These are phyloP conservation scores for Grammomys dolichurus DNA, from an alignment of 2,113 vertebrate species.

Conservation along the genomic window DNA sequence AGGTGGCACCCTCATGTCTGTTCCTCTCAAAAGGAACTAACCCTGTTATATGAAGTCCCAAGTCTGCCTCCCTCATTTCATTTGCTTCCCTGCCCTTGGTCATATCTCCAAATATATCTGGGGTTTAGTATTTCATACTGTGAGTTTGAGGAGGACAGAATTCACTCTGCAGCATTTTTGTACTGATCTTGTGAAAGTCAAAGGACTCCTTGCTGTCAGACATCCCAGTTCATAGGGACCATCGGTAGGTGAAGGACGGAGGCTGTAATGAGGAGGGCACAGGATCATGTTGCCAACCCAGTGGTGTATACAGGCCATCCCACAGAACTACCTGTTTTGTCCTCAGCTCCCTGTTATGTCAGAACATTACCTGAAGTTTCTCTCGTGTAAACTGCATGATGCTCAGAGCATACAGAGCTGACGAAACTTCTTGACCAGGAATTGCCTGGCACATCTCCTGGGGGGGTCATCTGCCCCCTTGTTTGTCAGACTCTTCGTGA, in stretches of 20 bases:
- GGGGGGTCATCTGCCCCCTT: background rate
- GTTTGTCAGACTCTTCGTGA: background rate
- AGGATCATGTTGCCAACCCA: background rate
- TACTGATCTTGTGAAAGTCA: background rate
- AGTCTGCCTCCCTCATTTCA: background rate
- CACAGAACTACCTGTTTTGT: background rate
- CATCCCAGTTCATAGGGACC: background rate
- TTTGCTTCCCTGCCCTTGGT: background rate
- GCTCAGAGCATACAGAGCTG: background rate
- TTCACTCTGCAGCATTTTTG: background rate
- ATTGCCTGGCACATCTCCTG: too few relatives aligned
- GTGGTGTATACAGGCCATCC: background rate
- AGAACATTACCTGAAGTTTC: background rate
- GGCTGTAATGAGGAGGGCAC: rapidly evolving
- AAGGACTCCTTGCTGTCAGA: background rate
- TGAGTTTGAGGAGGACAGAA: background rate
- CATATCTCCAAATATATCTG: background rate
- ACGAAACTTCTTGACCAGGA: background rate
- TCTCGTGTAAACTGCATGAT: background rate
- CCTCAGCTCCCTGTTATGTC: background rate
- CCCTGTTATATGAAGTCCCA: background rate
- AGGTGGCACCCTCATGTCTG: background rate
- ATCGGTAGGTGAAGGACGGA: background rate
- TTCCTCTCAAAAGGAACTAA: background rate
- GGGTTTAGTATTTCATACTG: background rate